phyloP scores from a whole-genome alignment of 2,113 vertebrate genomes.

The Pungitius pungitius region DNA sequence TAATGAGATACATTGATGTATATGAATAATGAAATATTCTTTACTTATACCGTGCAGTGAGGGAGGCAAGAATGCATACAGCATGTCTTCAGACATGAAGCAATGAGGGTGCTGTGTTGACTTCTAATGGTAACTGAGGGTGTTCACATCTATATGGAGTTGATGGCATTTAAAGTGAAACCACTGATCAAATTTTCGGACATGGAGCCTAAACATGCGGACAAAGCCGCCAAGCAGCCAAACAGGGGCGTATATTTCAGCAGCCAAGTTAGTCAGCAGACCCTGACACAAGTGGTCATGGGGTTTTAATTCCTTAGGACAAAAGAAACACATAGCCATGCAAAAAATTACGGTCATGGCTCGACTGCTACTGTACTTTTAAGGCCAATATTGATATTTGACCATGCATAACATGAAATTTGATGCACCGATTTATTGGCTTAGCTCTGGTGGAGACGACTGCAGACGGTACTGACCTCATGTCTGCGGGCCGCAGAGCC shows the following conservation, averaged over 20 bases:
- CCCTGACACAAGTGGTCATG: slow-evolving; percentile 14
- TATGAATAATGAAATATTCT: not conserved
- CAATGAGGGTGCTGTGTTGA: not conserved
- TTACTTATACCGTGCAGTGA: not conserved
- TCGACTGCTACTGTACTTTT: not conserved
- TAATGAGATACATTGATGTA: not conserved
- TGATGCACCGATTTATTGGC: not conserved
- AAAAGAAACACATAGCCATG: not conserved
- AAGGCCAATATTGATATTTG: not conserved
- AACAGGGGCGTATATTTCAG: slow-evolving; percentile 11
- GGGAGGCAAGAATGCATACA: not conserved
- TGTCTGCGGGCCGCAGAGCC: not conserved
- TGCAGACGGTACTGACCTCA: not conserved
- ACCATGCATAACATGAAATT: not conserved
- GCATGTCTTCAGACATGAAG: not conserved
- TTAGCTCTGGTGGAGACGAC: not conserved
- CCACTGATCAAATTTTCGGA: not conserved
- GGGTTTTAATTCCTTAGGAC: slow-evolving; percentile 25
- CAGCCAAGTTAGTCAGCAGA: slow-evolving; percentile 26
- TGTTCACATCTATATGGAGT: not conserved
- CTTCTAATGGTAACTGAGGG: not conserved
- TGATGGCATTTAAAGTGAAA: not conserved
- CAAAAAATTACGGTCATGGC: not conserved
- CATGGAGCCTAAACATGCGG: not conserved
- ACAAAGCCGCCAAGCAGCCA: not conserved